Conservation (phyloP, 2,888 invertebrate species). For the Agrochola lychnidis region DNA sequence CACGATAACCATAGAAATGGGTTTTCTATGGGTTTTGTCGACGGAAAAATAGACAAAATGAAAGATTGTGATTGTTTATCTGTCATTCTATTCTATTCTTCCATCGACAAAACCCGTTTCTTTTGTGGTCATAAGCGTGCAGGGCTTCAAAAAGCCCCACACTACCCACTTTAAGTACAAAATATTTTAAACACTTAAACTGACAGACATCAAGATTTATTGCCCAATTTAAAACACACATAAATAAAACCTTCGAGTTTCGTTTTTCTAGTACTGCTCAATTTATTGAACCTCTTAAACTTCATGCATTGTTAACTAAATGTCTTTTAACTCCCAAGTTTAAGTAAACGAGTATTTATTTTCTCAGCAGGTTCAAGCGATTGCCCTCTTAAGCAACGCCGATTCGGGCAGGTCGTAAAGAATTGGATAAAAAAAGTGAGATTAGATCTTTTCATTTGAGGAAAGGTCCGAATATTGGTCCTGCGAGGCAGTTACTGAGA, state of each 20-base stretch:
- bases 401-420: constrained; percentile 77
- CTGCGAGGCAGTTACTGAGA: constrained; percentile 76
- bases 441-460: constrained; percentile 85
- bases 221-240: not conserved
- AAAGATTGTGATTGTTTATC: too few relatives aligned
- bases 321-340: constrained; percentile 10
- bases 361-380: constrained; percentile 66
- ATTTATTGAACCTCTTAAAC: constrained; percentile 35
- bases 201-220: not conserved
- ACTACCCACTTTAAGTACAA: not conserved
- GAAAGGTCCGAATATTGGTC: constrained; percentile 83
- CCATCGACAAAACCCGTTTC: too few relatives aligned
- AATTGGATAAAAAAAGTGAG: constrained; percentile 81
- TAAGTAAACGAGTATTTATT: constrained; percentile 70
- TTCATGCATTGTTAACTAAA: constrained; percentile 57
- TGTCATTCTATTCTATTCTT: too few relatives aligned
- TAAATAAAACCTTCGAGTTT: constrained; percentile 1
- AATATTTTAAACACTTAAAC: constrained; percentile 1
- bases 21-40: too few relatives aligned
- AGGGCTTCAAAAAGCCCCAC: too few relatives aligned
- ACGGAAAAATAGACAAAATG: too few relatives aligned
- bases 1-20: too few relatives aligned
- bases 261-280: not conserved
- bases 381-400: constrained; percentile 76
- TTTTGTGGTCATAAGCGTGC: too few relatives aligned